Percentiles rank a stretch among this genome's conserved stretches.
phyloP scores from a whole-genome alignment of 2,797 vertebrate genomes.

The Oceanodroma leucorhoa region DNA sequence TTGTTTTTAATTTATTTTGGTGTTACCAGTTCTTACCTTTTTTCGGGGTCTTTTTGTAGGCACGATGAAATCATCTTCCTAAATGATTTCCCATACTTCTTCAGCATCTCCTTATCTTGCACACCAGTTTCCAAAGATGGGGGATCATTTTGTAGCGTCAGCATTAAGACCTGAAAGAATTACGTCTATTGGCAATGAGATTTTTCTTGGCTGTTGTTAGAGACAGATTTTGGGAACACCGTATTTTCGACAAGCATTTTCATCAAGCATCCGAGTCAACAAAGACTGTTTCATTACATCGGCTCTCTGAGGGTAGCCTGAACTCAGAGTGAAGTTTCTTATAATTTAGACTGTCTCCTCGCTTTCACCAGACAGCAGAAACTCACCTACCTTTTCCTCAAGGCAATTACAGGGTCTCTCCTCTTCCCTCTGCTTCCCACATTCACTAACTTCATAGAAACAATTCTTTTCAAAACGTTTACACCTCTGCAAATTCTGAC shows the following conservation, averaged over 20 bases:
- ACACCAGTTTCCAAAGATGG: constrained; percentile 96
- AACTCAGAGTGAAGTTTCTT: background rate
- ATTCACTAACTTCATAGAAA: background rate
- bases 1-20: background rate
- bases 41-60: constrained; percentile 98
- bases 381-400: background rate
- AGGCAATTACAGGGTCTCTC: background rate
- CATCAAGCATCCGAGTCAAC: background rate
- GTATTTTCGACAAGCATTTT: background rate
- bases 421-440: background rate
- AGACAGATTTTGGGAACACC: background rate
- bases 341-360: background rate
- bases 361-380: background rate
- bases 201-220: background rate
- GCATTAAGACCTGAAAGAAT: constrained; percentile 89
- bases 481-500: background rate
- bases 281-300: background rate
- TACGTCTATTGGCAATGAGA: constrained; percentile 11
- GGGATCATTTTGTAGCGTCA: constrained; percentile 94
- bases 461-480: background rate
- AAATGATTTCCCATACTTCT: constrained; percentile 96
- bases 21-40: constrained; percentile 81
- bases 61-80: constrained; percentile 96
- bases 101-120: constrained; percentile 96
- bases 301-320: background rate